phyloP scores from a whole-genome alignment of 2,113 vertebrate species.

The Tychaedon coryphoeus region DNA sequence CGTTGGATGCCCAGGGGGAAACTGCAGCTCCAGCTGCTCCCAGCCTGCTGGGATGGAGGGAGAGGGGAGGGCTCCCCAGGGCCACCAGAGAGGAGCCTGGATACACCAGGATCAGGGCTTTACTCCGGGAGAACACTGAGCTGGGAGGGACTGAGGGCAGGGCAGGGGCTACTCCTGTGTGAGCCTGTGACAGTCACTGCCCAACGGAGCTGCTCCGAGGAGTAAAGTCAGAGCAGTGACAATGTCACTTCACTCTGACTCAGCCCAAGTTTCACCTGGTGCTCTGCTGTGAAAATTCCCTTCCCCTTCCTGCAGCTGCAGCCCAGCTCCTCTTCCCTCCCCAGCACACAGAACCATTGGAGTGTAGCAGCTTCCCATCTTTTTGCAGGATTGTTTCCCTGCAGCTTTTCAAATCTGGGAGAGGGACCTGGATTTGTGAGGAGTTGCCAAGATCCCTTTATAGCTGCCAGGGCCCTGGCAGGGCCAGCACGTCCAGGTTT shows the following conservation, averaged over 20 bases:
- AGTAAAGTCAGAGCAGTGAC: not conserved
- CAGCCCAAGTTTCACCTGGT: accelerated
- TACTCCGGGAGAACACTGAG: accelerated
- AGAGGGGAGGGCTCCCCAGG: no score
- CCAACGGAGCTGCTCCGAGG: accelerated
- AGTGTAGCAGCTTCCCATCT: accelerated
- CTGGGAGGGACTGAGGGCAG: accelerated
- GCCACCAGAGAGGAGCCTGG: not conserved
- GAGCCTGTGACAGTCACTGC: accelerated
- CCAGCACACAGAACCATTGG: accelerated
- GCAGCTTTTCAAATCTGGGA: accelerated
- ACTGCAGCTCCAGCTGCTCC: not conserved
- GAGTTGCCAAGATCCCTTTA: not conserved
- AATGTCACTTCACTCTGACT: accelerated
- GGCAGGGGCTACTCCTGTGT: not conserved
- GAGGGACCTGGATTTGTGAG: not conserved
- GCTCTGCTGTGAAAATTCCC: not conserved
- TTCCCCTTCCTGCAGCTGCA: not conserved
- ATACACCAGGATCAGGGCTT: accelerated
- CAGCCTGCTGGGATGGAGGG: not conserved
- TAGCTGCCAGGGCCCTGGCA: not conserved
- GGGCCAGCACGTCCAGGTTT: accelerated
- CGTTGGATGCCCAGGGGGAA: not conserved
- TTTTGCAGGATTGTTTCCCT: not conserved
- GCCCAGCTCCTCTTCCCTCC: not conserved